Conservation (phyloP, 2,113 vertebrate genomes). For the Podarcis raffonei region DNA sequence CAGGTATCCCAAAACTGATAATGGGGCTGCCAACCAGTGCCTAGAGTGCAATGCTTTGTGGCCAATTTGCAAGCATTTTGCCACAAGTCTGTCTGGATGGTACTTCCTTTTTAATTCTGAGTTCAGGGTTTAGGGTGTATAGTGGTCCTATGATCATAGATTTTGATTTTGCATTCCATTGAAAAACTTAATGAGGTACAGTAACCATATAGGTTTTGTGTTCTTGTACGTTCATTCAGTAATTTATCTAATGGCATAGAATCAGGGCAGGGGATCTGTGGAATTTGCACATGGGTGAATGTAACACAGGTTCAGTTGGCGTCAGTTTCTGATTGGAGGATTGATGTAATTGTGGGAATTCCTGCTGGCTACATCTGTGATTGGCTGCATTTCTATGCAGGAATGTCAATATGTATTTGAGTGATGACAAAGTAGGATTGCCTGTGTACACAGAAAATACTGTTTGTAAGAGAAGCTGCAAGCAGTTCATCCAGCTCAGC, state of each 20-base stretch:
- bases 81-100: too few relatives aligned
- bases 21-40: not conserved
- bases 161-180: not conserved
- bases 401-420: not conserved
- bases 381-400: not conserved
- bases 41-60: not conserved
- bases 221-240: not conserved
- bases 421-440: not conserved
- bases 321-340: not conserved
- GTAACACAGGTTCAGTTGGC: not conserved
- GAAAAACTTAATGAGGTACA: not conserved
- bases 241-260: not conserved
- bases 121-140: not conserved
- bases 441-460: not conserved
- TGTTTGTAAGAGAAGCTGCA: not conserved
- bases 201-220: not conserved
- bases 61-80: not conserved
- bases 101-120: not conserved
- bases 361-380: not conserved
- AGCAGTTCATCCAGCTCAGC: not conserved
- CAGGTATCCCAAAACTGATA: not conserved
- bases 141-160: not conserved
- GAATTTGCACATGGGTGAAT: not conserved
- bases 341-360: not conserved
- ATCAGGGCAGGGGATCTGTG: not conserved